These are phyloP conservation scores for Dynastes hyllus DNA, from an alignment of 2,888 invertebrate genomes.

Conservation along the genomic window DNA sequence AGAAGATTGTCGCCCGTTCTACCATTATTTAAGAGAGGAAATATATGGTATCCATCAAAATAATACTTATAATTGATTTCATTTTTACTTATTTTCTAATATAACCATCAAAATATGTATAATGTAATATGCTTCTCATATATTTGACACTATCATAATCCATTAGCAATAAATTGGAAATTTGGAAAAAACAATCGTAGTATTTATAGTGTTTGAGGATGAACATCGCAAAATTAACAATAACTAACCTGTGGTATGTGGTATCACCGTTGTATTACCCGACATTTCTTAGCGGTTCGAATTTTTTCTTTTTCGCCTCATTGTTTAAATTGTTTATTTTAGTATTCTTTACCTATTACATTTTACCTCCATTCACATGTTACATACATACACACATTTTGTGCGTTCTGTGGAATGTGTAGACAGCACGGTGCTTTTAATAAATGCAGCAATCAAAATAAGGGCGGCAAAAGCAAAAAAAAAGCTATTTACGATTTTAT, in stretches of 20 bases:
- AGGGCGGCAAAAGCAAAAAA: constrained; percentile 18
- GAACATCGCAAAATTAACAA: constrained; percentile 33
- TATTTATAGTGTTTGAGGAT: constrained; percentile 19
- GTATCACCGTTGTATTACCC: constrained; percentile 51
- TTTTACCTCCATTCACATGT: constrained; percentile 1
- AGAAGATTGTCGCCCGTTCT: too few species aligned
- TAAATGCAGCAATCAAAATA: constrained; percentile 21
- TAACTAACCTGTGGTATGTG: constrained; percentile 48
- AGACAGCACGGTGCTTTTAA: constrained; percentile 45
- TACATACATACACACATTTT: constrained; percentile 25
- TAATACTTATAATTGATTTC: too few species aligned
- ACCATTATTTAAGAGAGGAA: too few species aligned
- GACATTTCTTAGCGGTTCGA: constrained; percentile 39
- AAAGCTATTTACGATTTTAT: constrained; percentile 31
- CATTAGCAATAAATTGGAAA: constrained; percentile 14
- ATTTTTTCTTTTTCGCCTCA: constrained; percentile 26
- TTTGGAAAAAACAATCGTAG: constrained; percentile 7
- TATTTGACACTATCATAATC: constrained; percentile 31
- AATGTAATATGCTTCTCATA: neutral
- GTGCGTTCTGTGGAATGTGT: constrained; percentile 40
- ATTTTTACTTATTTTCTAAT: too few species aligned
- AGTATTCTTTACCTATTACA: constrained; percentile 12
- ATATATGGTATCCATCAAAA: too few species aligned
- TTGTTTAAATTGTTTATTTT: constrained; percentile 10
- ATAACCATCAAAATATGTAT: too few species aligned